These are phyloP conservation scores for Sebastes minor DNA, from an alignment of 2,797 vertebrate species.

Conservation along the genomic window DNA sequence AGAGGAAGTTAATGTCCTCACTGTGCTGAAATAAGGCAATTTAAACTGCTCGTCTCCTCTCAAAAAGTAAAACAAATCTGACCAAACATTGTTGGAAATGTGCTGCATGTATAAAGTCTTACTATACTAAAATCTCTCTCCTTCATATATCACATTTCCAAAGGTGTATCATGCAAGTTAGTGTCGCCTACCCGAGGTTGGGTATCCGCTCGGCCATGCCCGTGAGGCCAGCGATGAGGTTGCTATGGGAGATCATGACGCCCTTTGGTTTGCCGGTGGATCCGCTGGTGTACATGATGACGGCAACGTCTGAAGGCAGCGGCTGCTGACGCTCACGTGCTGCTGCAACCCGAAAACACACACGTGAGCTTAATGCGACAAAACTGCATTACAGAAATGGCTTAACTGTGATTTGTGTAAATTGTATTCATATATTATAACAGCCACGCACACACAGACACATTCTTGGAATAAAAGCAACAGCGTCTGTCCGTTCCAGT, in stretches of 20 bases:
- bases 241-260: constrained; percentile 95
- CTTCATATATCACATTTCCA: background rate
- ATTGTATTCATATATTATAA: background rate
- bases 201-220: constrained; percentile 93
- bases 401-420: background rate
- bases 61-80: no score
- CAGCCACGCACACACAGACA: background rate
- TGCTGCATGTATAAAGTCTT: no score
- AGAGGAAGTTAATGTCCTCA: background rate
- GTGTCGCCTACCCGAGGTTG: constrained; percentile 83
- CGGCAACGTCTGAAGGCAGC: constrained; percentile 87
- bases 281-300: constrained; percentile 98
- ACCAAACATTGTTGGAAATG: no score
- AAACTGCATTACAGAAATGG: background rate
- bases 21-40: background rate
- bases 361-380: background rate
- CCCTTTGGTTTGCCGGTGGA: constrained; percentile 94
- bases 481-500: background rate
- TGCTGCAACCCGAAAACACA: constrained; percentile 39
- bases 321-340: constrained; percentile 67
- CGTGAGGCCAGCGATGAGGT: constrained; percentile 91
- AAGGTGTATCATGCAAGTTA: background rate
- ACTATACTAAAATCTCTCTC: background rate
- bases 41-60: background rate
- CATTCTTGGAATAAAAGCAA: background rate